These are phyloP conservation scores for Seladonia tumulorum DNA, from an alignment of 2,888 invertebrate species.

Conservation along the genomic window DNA sequence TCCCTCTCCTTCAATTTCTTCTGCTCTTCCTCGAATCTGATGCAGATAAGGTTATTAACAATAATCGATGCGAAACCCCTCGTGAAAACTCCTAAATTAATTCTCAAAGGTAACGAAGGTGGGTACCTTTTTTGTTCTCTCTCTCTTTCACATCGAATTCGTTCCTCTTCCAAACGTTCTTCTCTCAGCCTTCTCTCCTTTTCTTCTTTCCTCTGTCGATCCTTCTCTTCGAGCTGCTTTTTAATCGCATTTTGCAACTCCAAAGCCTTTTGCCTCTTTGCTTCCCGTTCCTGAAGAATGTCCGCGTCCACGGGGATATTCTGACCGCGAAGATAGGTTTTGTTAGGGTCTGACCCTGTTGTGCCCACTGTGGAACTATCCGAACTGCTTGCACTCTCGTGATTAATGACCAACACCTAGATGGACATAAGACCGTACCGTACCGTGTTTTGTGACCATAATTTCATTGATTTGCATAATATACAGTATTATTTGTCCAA, in stretches of 20 bases:
- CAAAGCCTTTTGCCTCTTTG: conserved; percentile 92
- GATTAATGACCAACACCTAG: conserved; percentile 86
- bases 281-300: conserved; percentile 92
- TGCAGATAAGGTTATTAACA: not conserved
- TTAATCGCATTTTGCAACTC: conserved; percentile 95
- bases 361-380: conserved; percentile 80
- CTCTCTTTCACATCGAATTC: conserved; percentile 90
- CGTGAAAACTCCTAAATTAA: not conserved
- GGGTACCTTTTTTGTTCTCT: conserved; percentile 77
- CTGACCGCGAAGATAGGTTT: conserved; percentile 93
- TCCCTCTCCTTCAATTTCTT: conserved; percentile 88
- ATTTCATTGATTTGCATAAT: too few relatives aligned
- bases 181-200: conserved; percentile 90
- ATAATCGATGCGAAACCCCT: not conserved
- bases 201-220: conserved; percentile 91
- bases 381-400: conserved; percentile 82
- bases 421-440: not conserved
- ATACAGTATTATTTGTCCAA: too few relatives aligned
- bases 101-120: not conserved
- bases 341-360: conserved; percentile 83
- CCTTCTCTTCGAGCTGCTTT: conserved; percentile 93
- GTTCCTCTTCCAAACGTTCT: conserved; percentile 92
- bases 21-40: conserved; percentile 89
- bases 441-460: too few relatives aligned
- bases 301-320: conserved; percentile 93